Evolutionary conservation across 2,888 invertebrate species (phyloP).

Genomic region (Timandra comae): DNA sequence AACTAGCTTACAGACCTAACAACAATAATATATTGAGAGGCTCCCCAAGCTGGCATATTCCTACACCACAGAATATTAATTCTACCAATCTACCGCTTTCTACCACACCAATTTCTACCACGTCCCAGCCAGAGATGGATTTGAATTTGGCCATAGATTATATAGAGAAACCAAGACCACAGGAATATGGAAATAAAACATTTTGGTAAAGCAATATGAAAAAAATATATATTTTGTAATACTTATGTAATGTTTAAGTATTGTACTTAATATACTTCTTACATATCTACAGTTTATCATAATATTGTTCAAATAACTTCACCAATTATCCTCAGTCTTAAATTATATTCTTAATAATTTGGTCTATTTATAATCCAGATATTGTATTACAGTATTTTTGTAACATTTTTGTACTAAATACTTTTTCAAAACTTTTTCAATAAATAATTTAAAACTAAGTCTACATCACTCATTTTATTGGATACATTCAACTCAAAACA

Average conservation of each 20-base stretch:
- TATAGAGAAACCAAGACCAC: no score
- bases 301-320: constrained; percentile 36
- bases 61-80: not conserved
- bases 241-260: constrained; percentile 60
- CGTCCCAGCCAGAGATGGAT: not conserved
- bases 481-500: constrained; percentile 36
- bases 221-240: constrained; percentile 51
- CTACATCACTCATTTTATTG: constrained; percentile 36
- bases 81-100: constrained; percentile 3
- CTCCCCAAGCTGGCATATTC: no score
- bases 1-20: not conserved
- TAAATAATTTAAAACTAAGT: constrained; percentile 37
- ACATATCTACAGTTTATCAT: constrained; percentile 31
- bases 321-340: constrained; percentile 49
- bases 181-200: constrained; percentile 25
- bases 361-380: constrained; percentile 16
- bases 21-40: no score
- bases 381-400: constrained; percentile 11
- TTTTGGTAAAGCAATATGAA: constrained; percentile 57
- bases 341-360: constrained; percentile 24
- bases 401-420: constrained; percentile 22
- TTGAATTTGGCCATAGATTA: no score
- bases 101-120: constrained; percentile 4
- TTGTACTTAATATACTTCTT: constrained; percentile 60
- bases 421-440: constrained; percentile 25